These are phyloP conservation scores for Diadegma fenestrale DNA, from an alignment of 2,888 invertebrate species.

Conservation along the genomic window DNA sequence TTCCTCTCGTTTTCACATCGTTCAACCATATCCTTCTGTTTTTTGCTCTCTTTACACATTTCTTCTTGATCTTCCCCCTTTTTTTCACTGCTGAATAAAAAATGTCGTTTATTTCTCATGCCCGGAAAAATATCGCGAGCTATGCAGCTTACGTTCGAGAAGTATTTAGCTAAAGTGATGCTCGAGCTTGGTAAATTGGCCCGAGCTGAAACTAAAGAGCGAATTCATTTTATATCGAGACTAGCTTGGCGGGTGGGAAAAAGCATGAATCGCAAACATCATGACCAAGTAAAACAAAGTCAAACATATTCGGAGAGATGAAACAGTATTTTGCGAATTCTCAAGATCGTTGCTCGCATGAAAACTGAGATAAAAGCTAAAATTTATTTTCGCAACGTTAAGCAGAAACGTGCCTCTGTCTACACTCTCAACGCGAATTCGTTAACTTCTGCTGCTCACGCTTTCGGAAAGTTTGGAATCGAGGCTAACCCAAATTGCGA, in stretches of 20 bases:
- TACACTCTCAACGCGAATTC: not conserved
- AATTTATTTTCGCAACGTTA: conserved; percentile 70
- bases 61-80: conserved; percentile 4
- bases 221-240: not conserved
- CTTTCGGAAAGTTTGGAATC: conserved; percentile 66
- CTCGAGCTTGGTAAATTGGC: conserved; percentile 33
- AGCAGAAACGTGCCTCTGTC: conserved; percentile 69
- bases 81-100: conserved; percentile 9
- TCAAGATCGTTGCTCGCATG: conserved; percentile 44
- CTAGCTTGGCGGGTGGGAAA: not conserved
- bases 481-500: conserved; percentile 67
- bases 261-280: not conserved
- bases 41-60: conserved; percentile 8
- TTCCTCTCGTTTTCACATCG: conserved; percentile 44
- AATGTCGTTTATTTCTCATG: conserved; percentile 27
- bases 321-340: not conserved
- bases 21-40: conserved; percentile 43
- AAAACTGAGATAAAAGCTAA: conserved; percentile 59
- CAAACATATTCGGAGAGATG: not conserved
- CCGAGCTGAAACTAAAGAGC: not conserved
- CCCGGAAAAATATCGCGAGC: conserved; percentile 7
- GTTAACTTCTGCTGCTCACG: conserved; percentile 58
- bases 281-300: not conserved
- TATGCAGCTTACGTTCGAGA: not conserved
- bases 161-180: conserved; percentile 4